Percentiles rank a stretch among this genome's conserved stretches.
Conservation (phyloP, 2,113 vertebrate species). For the Ptilonorhynchus violaceus region DNA sequence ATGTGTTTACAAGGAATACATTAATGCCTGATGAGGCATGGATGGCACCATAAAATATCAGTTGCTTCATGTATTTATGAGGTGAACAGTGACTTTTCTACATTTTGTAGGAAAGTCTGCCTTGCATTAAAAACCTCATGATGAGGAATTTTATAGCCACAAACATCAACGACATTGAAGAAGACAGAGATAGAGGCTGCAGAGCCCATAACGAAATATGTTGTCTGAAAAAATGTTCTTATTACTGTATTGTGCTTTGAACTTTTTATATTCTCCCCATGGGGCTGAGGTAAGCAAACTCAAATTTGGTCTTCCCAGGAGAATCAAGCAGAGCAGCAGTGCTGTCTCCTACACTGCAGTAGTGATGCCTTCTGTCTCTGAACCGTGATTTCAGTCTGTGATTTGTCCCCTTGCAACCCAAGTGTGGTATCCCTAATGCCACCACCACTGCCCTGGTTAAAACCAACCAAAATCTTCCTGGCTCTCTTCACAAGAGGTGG, state of each 20-base stretch:
- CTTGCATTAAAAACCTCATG: neutral
- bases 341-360: accelerated
- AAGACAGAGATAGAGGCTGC: neutral
- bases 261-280: neutral
- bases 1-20: conserved; percentile 48
- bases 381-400: accelerated
- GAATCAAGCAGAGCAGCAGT: neutral
- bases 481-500: neutral
- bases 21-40: conserved; percentile 26
- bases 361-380: neutral
- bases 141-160: neutral
- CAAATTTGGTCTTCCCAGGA: neutral
- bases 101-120: neutral
- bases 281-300: neutral
- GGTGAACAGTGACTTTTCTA: neutral
- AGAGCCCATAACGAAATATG: neutral
- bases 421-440: accelerated
- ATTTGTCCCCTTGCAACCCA: neutral
- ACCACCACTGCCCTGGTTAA: neutral
- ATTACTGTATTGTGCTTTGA: neutral
- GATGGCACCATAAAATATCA: neutral
- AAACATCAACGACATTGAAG: neutral
- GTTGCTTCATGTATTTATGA: conserved; percentile 13
- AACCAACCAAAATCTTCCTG: neutral
- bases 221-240: neutral